These are phyloP conservation scores for Aleiodes leptofemur DNA, from an alignment of 2,888 invertebrate genomes.

Conservation along the genomic window DNA sequence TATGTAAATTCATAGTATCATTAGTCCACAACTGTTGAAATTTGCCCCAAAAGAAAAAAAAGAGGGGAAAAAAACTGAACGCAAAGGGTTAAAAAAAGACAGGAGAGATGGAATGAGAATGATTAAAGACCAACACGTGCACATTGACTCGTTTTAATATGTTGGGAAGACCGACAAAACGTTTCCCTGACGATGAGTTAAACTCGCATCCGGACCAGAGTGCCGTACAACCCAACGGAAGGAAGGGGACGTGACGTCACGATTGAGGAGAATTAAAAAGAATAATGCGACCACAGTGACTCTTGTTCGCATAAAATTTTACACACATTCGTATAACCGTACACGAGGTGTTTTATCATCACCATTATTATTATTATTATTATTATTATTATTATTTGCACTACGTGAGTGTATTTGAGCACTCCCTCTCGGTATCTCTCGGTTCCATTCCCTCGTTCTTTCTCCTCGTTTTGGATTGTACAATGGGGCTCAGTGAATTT, in stretches of 20 bases:
- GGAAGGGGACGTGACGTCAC: slow-evolving; percentile 70
- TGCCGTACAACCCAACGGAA: slow-evolving; percentile 25
- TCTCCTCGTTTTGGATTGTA: neutral
- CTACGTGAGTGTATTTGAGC: slow-evolving; percentile 25
- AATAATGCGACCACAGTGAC: slow-evolving; percentile 52
- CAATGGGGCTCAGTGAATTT: slow-evolving; percentile 29
- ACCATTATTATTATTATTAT: slow-evolving; percentile 9
- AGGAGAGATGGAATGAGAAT: slow-evolving; percentile 25
- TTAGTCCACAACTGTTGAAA: neutral
- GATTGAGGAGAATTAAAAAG: slow-evolving; percentile 72
- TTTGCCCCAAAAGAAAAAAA: too few species aligned
- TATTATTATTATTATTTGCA: slow-evolving; percentile 18
- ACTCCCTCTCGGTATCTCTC: neutral
- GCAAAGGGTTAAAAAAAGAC: slow-evolving; percentile 4
- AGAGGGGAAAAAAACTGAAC: neutral
- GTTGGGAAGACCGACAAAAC: slow-evolving; percentile 41
- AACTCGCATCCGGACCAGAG: slow-evolving; percentile 70
- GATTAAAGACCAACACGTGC: slow-evolving; percentile 37
- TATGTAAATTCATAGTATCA: slow-evolving; percentile 12
- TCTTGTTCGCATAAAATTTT: slow-evolving; percentile 44
- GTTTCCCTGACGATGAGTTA: slow-evolving; percentile 60
- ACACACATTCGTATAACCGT: slow-evolving; percentile 35
- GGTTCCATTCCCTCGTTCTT: slow-evolving; percentile 6
- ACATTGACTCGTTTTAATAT: slow-evolving; percentile 23
- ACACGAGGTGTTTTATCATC: neutral